Conservation (phyloP, 1,140 invertebrate species). For the Bilobella aurantiaca region DNA sequence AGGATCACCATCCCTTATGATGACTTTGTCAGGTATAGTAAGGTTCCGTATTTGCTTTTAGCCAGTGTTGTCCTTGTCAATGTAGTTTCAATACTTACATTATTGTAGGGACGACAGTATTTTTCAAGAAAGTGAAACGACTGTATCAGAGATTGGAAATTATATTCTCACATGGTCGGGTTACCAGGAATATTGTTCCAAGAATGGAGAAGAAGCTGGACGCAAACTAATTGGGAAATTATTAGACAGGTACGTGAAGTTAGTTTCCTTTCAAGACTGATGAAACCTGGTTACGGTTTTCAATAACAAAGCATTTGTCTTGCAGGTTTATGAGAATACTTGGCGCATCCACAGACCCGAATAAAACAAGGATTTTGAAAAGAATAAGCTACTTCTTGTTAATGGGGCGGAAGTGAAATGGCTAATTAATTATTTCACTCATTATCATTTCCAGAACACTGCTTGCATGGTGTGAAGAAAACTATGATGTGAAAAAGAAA, state of each 20-base stretch:
- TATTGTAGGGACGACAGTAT: constrained; percentile 24
- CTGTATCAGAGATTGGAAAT: constrained; percentile 12
- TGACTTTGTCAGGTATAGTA: constrained; percentile 18
- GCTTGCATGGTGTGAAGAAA: too few relatives aligned
- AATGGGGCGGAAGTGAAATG: constrained; percentile 19
- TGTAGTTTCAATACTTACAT: not conserved
- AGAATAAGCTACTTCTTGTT: constrained; percentile 22
- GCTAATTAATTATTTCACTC: too few relatives aligned
- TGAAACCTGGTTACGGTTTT: too few relatives aligned
- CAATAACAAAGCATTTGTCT: not conserved
- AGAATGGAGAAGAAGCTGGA: constrained; percentile 19
- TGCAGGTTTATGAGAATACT: constrained; percentile 13
- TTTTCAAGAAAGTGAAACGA: constrained; percentile 24
- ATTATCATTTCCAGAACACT: too few relatives aligned
- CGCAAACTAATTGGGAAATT: constrained; percentile 12
- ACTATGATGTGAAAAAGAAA: too few relatives aligned
- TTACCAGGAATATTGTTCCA: constrained; percentile 17
- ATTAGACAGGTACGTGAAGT: constrained; percentile 19
- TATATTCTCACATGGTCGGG: constrained; percentile 28
- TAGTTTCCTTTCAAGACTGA: too few relatives aligned
- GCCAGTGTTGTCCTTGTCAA: not conserved
- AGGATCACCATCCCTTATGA: constrained; percentile 22
- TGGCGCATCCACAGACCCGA: not conserved
- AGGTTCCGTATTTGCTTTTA: too few relatives aligned
- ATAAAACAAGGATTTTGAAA: constrained; percentile 12